Base-by-base conservation (phyloP, 1,140 invertebrate species). In the Cepaea nemoralis region DNA sequence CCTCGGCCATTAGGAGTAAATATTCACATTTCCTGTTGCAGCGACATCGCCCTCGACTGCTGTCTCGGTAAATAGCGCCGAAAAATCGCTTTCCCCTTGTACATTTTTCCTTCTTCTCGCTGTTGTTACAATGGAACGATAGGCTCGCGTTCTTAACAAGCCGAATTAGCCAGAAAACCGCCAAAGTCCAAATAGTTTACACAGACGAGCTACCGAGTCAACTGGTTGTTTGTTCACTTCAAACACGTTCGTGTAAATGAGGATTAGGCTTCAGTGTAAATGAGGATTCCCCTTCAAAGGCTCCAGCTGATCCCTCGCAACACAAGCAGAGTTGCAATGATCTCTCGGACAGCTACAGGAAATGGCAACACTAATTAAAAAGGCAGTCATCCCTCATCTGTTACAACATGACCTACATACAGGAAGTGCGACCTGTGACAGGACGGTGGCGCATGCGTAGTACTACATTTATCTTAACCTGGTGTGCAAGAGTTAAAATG, bases 101-200 rank as follows among this genome's bases (percentile, higher is more conserved):
- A 69, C 27, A 69, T 31, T 24, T 39, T 71, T 45, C n/a, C 37
- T 71, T 55, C 55, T 45, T 6, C 27, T 22, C 37, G 66, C 39
- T 77, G 75, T 77, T 77, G 75, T 77, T 77, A 45, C 75, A 55
- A 39, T 39, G 48, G 37, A 63, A 35, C 55, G 12, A 42, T n/a
- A 24, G 35, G 48, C 55, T 77, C 55, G 75, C 48, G 50, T 35
- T 55, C 55, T 27, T 77, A 77, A 66, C 75, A 63, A 77, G 48
- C 59, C 22, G 48, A 77, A 77, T 77, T 77, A 77, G 75, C 55
- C 55, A 22, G 50, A 63, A 77, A 77, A 40, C 75, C 75, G 75
- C 55, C 75, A 77, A 77, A 77, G 42, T 77, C 55, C 48, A 63
- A 77, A 77, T 77, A 77, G 75, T 77, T 77, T 77, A 77, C 75